Evolutionary conservation across 2,888 invertebrate genomes (phyloP), one percentile per base, ranked within the genome.

Genomic region (Troglohyphantes excavatus): DNA sequence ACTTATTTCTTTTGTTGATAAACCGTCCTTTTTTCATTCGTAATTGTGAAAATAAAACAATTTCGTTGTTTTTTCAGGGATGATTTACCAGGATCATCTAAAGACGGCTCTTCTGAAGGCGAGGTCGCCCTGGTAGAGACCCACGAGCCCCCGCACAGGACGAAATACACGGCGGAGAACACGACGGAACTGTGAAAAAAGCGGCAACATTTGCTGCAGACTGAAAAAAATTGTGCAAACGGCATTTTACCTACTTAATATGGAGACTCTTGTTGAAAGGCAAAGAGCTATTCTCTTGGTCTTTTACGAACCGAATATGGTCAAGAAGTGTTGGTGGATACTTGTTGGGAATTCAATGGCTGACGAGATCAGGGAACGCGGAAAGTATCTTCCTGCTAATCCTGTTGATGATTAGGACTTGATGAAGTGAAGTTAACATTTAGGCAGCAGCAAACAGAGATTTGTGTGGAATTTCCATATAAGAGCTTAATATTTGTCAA

Each of bases 51-150:
- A n/a, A n/a, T n/a, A n/a, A n/a, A n/a, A n/a, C n/a, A n/a, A n/a
- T n/a, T n/a, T n/a, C n/a, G n/a, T n/a, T n/a, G n/a, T 21, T 6
- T 5, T 73, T 67, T 21, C 61, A 83, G 83, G 61, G 85, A 75
- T 17, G 85, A 78, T 17, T n/a, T 76, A 3, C 68, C 59, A 5
- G 90, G 78, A 19, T 76, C 67, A 33, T 59, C 73, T 6, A 72
- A 72, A 39, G 89, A 76, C 39, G 68, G 63, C 13, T 33, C 72
- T 7, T 65, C 78, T 1, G 90, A 85, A 9, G 67, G 85, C 0
- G 79, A 90, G 53, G 81, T 90, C 2, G 90, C 90, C 5, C 79
- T 90, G 6, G 90, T 90, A 21, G 90, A 90, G 59, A 90, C 90
- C 1, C 90, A 90, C n/a, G 84, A 85, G 2, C 85, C 85, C 3